Percentiles rank a stretch among this genome's conserved stretches.
These are phyloP conservation scores for Sitta carolinensis DNA, from an alignment of 2,797 vertebrate genomes.

Conservation along the genomic window DNA sequence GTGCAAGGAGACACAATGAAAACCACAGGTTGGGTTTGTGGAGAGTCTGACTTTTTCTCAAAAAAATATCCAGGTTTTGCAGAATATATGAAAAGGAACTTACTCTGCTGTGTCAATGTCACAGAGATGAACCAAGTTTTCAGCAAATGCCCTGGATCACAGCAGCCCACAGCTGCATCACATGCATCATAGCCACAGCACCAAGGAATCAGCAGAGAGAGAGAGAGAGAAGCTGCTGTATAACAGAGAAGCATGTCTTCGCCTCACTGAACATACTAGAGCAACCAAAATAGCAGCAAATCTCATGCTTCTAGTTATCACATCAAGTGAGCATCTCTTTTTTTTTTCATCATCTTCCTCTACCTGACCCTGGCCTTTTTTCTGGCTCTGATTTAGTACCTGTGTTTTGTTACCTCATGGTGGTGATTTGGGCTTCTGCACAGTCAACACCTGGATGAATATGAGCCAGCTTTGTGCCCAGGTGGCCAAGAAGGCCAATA, in stretches of 20 bases:
- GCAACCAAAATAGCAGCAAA: neutral
- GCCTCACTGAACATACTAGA: neutral
- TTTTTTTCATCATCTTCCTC: neutral
- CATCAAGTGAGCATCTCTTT: neutral
- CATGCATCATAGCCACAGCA: neutral
- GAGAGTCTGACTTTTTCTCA: conserved; percentile 73
- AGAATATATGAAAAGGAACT: conserved; percentile 68
- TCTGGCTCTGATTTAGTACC: neutral
- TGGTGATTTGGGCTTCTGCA: neutral
- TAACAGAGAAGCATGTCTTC: neutral
- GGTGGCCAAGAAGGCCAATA: neutral
- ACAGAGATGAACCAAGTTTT: neutral
- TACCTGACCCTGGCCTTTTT: neutral
- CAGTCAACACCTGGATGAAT: neutral
- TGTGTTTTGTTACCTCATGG: neutral
- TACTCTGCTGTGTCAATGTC: neutral
- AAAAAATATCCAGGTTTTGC: conserved; percentile 72
- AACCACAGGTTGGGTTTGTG: conserved; percentile 68
- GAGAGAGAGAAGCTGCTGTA: neutral
- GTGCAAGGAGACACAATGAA: conserved; percentile 77
- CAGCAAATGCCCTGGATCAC: neutral
- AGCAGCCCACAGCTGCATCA: neutral
- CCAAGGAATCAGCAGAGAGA: neutral
- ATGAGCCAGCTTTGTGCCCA: neutral
- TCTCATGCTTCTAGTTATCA: neutral